Evolutionary conservation across 1,140 invertebrate genomes (phyloP), one percentile per base, ranked within the genome.

Genomic region (Meloidogyne chitwoodi): DNA sequence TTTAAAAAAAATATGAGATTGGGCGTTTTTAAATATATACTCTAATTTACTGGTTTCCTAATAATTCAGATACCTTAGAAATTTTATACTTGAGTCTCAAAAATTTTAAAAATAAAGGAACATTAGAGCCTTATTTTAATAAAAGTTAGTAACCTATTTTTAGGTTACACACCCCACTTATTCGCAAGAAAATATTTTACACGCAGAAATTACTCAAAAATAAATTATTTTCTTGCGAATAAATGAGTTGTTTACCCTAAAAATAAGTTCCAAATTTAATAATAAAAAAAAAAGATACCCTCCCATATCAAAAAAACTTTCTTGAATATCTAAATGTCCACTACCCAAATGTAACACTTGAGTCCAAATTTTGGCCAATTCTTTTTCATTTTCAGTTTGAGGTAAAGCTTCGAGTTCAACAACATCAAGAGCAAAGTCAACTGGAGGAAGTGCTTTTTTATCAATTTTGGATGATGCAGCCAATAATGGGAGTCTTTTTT

Each of bases 281-380:
- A n/a, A n/a, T n/a, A n/a, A n/a, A n/a, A n/a, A n/a, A n/a, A n/a
- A n/a, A n/a, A n/a, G n/a, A n/a, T 74, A 88, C 88, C 88, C 88
- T 80, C 88, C 88, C 12, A 89, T 74, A 80, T 89, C 88, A 83
- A 89, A 89, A 81, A 89, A 89, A 68, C 88, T 88, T 77, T 89
- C 88, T 62, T 89, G 86, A 62, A 88, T 87, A 77, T 89, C 88
- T n/a, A 89, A 75, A 22, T 29, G 86, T 85, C 48, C 83, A 84
- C 27, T 88, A 79, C 44, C 71, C 71, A 73, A 73, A 63, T 87
- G 81, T 1, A 89, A 82, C 11, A 83, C 56, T 63, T 88, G 82
- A 3, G 79, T 77, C 88, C 88, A 89, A 48, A 89, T 83, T n/a
- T 74, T 72, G 1, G 86, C 87, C 38, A 89, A 78, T 24, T 83